phyloP scores from a whole-genome alignment of 2,888 invertebrate genomes.

The Pandemis cinnamomeana region DNA sequence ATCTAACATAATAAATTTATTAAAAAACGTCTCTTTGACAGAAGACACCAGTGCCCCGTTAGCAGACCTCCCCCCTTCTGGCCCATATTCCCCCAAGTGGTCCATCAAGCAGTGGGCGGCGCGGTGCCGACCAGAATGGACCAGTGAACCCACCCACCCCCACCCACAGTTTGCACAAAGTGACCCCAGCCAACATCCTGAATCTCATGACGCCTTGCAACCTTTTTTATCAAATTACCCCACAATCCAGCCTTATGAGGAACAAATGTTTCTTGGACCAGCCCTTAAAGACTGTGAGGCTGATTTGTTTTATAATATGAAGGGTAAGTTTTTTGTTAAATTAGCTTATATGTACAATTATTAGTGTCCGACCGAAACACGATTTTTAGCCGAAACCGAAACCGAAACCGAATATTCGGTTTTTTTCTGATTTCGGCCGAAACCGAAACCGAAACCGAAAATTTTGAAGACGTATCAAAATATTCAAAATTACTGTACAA shows the following conservation, averaged over 20 bases:
- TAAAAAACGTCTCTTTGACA: slow-evolving; percentile 5
- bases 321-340: background rate
- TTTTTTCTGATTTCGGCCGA: too few relatives aligned
- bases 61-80: background rate
- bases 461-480: too few relatives aligned
- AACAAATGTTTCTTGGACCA: background rate
- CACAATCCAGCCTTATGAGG: background rate
- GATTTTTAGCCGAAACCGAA: too few relatives aligned
- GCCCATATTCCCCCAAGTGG: slow-evolving; percentile 31
- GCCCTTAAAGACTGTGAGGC: background rate
- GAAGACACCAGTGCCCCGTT: slow-evolving; percentile 2
- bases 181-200: slow-evolving; percentile 3
- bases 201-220: background rate
- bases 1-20: too few relatives aligned
- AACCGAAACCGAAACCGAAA: too few relatives aligned
- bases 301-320: background rate
- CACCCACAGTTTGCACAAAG: background rate
- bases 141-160: slow-evolving; percentile 7
- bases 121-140: slow-evolving; percentile 13
- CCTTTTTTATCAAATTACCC: background rate
- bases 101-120: slow-evolving; percentile 35
- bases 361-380: too few relatives aligned
- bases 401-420: too few relatives aligned
- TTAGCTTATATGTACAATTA: too few relatives aligned
- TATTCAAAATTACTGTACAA: too few relatives aligned